Evolutionary conservation across 1,140 invertebrate genomes (phyloP).

Genomic region (Drosophila tropicalis): DNA sequence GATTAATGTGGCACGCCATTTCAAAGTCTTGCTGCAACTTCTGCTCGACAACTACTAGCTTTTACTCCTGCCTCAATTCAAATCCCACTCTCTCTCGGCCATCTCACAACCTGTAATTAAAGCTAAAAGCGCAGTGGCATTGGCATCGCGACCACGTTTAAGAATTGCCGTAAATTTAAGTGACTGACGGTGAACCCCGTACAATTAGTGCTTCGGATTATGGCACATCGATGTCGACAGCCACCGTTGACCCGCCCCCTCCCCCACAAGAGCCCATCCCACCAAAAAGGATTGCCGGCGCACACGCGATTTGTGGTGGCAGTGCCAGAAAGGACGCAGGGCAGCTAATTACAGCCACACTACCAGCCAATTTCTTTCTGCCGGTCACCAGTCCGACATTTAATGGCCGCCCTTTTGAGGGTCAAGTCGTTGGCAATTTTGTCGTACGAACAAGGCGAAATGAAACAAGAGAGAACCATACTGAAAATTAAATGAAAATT

Average conservation of each 20-base stretch:
- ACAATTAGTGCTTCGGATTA: conserved; percentile 56
- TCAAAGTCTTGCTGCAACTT: conserved; percentile 43
- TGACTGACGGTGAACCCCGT: conserved; percentile 19
- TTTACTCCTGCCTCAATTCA: no score
- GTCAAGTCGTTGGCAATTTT: conserved; percentile 70
- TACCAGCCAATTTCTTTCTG: conserved; percentile 52
- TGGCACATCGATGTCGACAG: conserved; percentile 52
- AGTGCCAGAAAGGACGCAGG: conserved; percentile 41
- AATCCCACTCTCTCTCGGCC: conserved; percentile 1
- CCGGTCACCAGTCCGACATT: conserved; percentile 66
- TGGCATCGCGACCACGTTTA: conserved; percentile 48
- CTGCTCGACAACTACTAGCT: background rate
- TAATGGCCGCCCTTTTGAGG: conserved; percentile 74
- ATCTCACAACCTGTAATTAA: conserved; percentile 54
- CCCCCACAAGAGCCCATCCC: conserved; percentile 6
- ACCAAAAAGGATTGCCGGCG: conserved; percentile 63
- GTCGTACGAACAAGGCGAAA: conserved; percentile 5
- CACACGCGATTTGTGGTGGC: conserved; percentile 65
- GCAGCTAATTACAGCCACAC: conserved; percentile 61
- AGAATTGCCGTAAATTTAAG: conserved; percentile 49
- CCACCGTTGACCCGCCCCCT: conserved; percentile 48
- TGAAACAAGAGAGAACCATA: conserved; percentile 47
- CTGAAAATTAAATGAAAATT: conserved; percentile 77
- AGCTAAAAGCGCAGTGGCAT: conserved; percentile 69
- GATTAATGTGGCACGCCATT: conserved; percentile 65